Conservation (phyloP, 2,888 invertebrate genomes). For the Pristionchus japonicus region DNA sequence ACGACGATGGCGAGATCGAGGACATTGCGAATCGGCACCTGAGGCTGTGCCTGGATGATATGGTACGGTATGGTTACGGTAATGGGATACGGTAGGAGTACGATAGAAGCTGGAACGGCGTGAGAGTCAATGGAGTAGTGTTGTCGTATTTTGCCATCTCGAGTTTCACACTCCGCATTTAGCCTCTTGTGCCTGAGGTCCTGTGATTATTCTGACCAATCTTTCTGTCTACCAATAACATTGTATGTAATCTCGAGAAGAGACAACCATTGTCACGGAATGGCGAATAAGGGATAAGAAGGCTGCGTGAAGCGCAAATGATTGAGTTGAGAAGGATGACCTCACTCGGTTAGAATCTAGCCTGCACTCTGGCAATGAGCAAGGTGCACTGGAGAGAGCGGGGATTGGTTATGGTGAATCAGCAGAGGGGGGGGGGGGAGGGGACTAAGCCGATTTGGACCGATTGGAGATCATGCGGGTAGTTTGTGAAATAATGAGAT, state of each 20-base stretch:
- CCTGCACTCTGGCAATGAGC: neutral
- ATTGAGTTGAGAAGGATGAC: neutral
- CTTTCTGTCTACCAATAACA: neutral
- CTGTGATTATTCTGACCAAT: too few species aligned
- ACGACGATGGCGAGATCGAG: slow-evolving; percentile 45
- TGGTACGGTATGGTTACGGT: slow-evolving; percentile 16
- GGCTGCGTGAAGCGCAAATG: neutral
- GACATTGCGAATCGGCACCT: slow-evolving; percentile 44
- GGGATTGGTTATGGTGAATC: neutral
- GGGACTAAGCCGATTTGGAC: neutral
- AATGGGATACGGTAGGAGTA: neutral
- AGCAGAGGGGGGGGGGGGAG: neutral
- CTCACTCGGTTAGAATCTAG: neutral
- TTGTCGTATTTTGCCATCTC: too few species aligned
- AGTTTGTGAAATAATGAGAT: neutral
- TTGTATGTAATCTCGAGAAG: too few species aligned
- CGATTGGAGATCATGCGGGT: neutral
- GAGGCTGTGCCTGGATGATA: neutral
- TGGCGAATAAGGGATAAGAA: neutral
- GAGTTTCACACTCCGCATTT: too few species aligned
- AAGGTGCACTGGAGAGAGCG: neutral
- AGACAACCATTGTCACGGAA: too few species aligned
- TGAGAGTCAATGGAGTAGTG: neutral
- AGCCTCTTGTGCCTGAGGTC: too few species aligned
- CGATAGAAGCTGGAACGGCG: neutral